These are phyloP conservation scores for Caenorhabditis inopinata DNA, from an alignment of 1,140 invertebrate genomes.

Conservation along the genomic window DNA sequence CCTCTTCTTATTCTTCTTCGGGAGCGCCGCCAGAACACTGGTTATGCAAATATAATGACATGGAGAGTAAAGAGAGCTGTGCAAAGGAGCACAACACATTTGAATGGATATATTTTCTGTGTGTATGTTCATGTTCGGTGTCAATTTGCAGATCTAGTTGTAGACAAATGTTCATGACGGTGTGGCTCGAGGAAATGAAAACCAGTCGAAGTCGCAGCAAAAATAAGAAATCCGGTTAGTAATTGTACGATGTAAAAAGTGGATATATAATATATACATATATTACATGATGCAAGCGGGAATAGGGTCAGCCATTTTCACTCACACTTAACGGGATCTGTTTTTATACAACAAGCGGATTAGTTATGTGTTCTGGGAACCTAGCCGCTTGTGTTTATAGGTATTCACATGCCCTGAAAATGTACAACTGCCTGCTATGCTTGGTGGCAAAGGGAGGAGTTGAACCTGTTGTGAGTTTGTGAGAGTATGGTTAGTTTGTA, in stretches of 20 bases:
- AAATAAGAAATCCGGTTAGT: background rate
- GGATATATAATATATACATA: background rate
- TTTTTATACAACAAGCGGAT: conserved; percentile 34
- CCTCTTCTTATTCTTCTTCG: background rate
- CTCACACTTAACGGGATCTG: conserved; percentile 28
- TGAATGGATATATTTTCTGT: background rate
- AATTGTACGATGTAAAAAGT: background rate
- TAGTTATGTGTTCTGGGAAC: conserved; percentile 32
- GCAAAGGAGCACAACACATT: conserved; percentile 19
- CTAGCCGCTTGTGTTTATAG: background rate
- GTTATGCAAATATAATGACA: conserved; percentile 34
- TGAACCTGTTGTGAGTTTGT: background rate
- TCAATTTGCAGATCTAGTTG: conserved; percentile 5
- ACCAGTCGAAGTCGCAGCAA: background rate
- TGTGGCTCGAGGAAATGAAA: background rate
- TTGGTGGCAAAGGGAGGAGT: background rate
- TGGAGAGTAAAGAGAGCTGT: conserved; percentile 13
- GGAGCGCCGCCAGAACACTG: conserved; percentile 15
- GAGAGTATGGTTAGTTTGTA: background rate
- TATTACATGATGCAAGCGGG: background rate
- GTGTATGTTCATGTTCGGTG: conserved; percentile 18
- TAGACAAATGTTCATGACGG: background rate
- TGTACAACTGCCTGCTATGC: conserved; percentile 18
- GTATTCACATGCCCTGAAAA: background rate
- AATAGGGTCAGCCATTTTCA: conserved; percentile 10